Base-by-base conservation (phyloP, 2,888 invertebrate genomes). In the Xanthia icteritia region DNA sequence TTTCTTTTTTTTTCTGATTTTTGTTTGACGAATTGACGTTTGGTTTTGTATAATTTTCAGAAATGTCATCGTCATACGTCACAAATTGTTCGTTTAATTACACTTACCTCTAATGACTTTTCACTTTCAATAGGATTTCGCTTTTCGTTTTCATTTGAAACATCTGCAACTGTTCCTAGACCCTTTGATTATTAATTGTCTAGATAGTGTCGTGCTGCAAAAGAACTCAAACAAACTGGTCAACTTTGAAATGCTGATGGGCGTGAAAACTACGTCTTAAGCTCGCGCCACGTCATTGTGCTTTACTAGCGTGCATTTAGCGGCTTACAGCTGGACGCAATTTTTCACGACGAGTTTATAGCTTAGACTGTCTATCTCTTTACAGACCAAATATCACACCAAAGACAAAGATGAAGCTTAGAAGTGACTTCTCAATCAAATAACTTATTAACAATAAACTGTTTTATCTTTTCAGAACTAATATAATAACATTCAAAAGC, bases 401-500 rank as follows among this genome's bases (percentile, higher is more conserved):
- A 78, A 4, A 39, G 11, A 48, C 31, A 39, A 58, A 23, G 5
- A 51, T 13, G 15, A 2, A 11, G 42, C 42, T 56, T 15, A 8
- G 15, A 73, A 79, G 5, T 39, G 39, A 48, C 39, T 48, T 63
- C n/a, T 61, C 15, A 70, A 63, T 69, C n/a, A 31, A 51, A 17
- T 27, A 20, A 17, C 2, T n/a, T n/a, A 27, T 42, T 27, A n/a
- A 36, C 15, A 58, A 15, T 31, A 23, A 9, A 17, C 36, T 13
- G 0, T 48, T 56, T 58, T 48, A 51, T 66, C n/a, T 48, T 8
- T 56, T 64, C 20, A 58, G 20, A 64, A 5, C 36, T 1, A 31
- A 23, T 27, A 15, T 60, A 71, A 58, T 3, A 36, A 23, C 2
- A 71, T 56, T 51, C 27, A 74, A 58, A 42, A 67, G 39, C 63